Evolutionary conservation across 2,113 vertebrate species (phyloP), one percentile per base, ranked within the genome.

Genomic region (Leuciscus idus): DNA sequence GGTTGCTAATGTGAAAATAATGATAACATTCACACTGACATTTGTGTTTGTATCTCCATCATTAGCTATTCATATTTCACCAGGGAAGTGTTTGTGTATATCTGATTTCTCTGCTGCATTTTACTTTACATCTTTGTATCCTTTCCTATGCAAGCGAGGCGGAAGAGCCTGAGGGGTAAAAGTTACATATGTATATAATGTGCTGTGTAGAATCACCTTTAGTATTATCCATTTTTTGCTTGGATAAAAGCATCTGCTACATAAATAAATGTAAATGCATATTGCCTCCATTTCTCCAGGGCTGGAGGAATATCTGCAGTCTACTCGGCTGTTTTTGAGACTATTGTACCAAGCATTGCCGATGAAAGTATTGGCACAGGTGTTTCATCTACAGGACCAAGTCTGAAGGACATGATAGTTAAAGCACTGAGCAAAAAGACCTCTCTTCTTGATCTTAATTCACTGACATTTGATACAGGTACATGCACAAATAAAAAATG

Each of bases 131-230:
- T 80, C 68, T 89, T 84, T 86, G 88, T 90, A 87, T 89, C 59
- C 82, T 39, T 80, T 5, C 30, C 23, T 86, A 89, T 93, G 92
- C 94, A 93, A 98, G 97, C 89, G 95, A 96, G 93, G 96, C 92
- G 79, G 95, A 93, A 93, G 96, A 95, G 89, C 92, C 89, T 90
- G 95, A 96, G 81, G 95, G 97, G 97, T 98, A 96, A 97, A 90
- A 89, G 84, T 66, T 21, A 9, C 19, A 11, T 59, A 36, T 75
- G 74, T 83, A 23, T 59, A 86, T 50, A 72, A 9, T 39, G 17
- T 68, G 76, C 68, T 46, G 62, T 83, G 36, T 43, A 4, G 23
- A n/a, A 74, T 3, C 62, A 62, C 36, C 73, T 26, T n/a, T 74
- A 26, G 7, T 26, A 28, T 50, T 12, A 66, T 30, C 62, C 62